Evolutionary conservation across 2,113 vertebrate species (phyloP), one percentile per base, ranked within the genome.

Genomic region (Synchiropus splendidus): DNA sequence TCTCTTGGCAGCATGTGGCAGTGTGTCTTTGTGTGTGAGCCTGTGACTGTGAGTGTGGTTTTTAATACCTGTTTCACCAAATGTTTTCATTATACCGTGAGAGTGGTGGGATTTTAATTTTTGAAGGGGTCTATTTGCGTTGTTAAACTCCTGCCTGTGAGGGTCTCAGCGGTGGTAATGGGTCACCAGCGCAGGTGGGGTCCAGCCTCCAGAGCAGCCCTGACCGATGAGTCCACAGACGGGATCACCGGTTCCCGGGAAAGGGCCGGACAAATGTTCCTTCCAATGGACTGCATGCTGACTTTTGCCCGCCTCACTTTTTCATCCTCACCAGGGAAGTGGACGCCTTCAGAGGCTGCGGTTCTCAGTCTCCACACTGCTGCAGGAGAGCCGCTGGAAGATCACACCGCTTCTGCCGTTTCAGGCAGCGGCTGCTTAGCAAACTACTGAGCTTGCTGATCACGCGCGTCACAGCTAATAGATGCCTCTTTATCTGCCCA

Each of bases 1-100:
- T 59, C 58, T 74, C 55, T 67, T 79, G 79, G 75, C 79, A 73
- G 59, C 33, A n/a, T 47, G 42, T 27, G 30, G 14, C 42, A 42
- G 52, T 45, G 45, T 18, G 31, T 57, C 39, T 61, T 45, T n/a
- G 9, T 53, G 39, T 48, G 33, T 45, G n/a, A n/a, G n/a, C 21
- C 21, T 27, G 21, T 27, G 21, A 5, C 4, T 27, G 21, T 27
- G 8, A 8, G 53, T 70, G 52, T 57, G 56, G n/a, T n/a, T n/a
- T n/a, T n/a, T n/a, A n/a, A n/a, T 66, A 70, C 68, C 50, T 70
- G 40, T 59, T 40, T 58, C 62, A 64, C 55, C 61, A 61, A 75
- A 65, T 70, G 56, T 74, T 72, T 65, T 57, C 61, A 45, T 64
- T 68, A 10, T 21, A 45, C 44, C 55, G 44, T 47, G 44, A 52